Evolutionary conservation across 2,797 vertebrate species (phyloP).

Genomic region (Coregonus ussuriensis): DNA sequence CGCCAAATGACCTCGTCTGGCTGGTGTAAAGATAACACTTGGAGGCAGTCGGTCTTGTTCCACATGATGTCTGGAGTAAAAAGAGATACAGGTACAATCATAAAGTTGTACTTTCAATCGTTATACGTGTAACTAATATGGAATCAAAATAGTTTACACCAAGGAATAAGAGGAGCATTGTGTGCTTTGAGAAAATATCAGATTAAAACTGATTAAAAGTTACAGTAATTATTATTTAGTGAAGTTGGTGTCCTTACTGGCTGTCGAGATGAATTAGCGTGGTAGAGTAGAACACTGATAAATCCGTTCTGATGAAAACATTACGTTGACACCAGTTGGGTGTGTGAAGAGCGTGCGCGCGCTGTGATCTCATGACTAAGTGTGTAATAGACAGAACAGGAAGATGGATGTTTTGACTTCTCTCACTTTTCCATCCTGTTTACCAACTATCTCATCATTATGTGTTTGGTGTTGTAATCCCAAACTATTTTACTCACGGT

Average conservation of each 20-base stretch:
- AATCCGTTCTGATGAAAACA: slow-evolving; percentile 42
- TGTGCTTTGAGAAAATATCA: background rate
- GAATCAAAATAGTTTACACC: background rate
- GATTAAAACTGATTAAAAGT: background rate
- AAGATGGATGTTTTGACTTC: background rate
- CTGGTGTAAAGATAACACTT: slow-evolving; percentile 30
- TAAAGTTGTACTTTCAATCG: background rate
- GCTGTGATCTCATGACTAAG: slow-evolving; percentile 46
- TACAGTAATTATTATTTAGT: background rate
- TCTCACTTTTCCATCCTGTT: background rate
- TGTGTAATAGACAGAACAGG: background rate
- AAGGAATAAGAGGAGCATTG: background rate
- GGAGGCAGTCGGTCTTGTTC: slow-evolving; percentile 17
- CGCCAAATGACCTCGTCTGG: background rate
- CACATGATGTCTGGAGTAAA: slow-evolving; percentile 38
- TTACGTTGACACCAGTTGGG: background rate
- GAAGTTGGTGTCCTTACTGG: slow-evolving; percentile 47
- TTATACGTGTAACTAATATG: background rate
- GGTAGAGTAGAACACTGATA: slow-evolving; percentile 46
- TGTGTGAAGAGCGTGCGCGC: slow-evolving; percentile 17
- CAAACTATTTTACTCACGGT: too few relatives aligned
- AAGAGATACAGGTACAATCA: background rate
- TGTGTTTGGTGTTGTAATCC: background rate
- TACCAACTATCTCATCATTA: background rate
- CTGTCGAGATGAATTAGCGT: slow-evolving; percentile 34